Evolutionary conservation across 2,797 vertebrate species (phyloP).

Genomic region (Poecilia wingei): DNA sequence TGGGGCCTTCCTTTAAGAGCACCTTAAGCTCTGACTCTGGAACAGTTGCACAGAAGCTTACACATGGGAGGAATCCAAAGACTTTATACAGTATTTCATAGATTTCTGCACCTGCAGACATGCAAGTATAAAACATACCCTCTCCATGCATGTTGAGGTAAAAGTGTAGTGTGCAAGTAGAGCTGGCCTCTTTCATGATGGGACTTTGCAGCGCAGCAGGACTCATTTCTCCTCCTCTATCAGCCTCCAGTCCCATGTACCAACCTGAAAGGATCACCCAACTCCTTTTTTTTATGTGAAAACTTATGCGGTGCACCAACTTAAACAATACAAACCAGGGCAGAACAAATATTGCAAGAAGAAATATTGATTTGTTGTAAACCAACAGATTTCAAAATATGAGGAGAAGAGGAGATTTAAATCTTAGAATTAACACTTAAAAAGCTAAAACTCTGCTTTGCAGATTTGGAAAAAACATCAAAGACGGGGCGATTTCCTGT

Average conservation of each 20-base stretch:
- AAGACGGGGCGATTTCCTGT: conserved; percentile 6
- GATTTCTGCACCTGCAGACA: neutral
- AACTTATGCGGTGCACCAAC: neutral
- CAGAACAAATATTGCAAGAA: neutral
- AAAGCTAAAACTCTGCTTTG: neutral
- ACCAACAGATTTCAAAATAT: neutral
- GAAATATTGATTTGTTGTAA: neutral
- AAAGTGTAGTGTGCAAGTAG: conserved; percentile 76
- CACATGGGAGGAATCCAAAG: neutral
- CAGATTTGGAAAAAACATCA: neutral
- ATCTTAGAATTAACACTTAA: neutral
- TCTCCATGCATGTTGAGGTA: conserved; percentile 79
- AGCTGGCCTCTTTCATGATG: conserved; percentile 70
- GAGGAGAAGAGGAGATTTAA: neutral
- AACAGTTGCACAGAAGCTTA: conserved; percentile 1
- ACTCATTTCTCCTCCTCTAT: conserved; percentile 56
- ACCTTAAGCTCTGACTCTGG: conserved; percentile 73
- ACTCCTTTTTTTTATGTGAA: neutral
- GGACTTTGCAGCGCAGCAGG: conserved; percentile 75
- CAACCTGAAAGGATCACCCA: conserved; percentile 65
- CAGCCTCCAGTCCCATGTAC: conserved; percentile 75
- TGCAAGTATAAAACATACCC: conserved; percentile 59
- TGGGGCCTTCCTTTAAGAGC: conserved; percentile 58
- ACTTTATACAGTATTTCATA: neutral
- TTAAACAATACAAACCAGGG: neutral